A percentile compares a stretch with the other conserved stretches of the same genome.
Evolutionary conservation across 2,888 invertebrate species (phyloP).

Genomic region (Epinotia nisella): DNA sequence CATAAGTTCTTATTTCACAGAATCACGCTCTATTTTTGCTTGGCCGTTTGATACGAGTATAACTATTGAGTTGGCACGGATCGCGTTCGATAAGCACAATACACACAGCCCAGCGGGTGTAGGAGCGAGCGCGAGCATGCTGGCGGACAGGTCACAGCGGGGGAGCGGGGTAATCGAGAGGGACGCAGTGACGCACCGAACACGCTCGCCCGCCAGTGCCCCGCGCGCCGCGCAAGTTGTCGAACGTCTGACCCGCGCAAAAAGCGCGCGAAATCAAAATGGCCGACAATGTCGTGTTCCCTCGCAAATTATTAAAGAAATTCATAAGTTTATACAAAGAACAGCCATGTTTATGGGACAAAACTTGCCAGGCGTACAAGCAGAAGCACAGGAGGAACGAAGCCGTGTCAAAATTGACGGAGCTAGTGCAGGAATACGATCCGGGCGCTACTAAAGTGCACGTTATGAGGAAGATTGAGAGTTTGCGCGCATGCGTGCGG

Average conservation of each 20-base stretch:
- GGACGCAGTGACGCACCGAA: constrained; percentile 27
- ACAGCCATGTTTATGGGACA: constrained; percentile 70
- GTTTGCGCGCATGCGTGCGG: constrained; percentile 74
- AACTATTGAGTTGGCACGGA: neutral
- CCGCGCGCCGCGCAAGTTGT: constrained; percentile 71
- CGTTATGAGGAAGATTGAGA: constrained; percentile 75
- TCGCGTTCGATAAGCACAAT: constrained; percentile 23
- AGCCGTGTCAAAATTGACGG: constrained; percentile 68
- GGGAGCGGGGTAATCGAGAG: constrained; percentile 15
- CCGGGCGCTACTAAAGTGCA: constrained; percentile 72
- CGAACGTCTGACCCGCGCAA: constrained; percentile 55
- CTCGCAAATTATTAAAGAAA: constrained; percentile 67
- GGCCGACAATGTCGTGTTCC: constrained; percentile 67
- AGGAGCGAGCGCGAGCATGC: constrained; percentile 37
- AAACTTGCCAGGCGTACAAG: constrained; percentile 63
- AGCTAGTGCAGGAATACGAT: constrained; percentile 69
- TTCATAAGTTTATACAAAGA: constrained; percentile 70
- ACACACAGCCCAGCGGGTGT: constrained; percentile 33
- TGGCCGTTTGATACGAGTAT: neutral
- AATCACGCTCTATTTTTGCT: neutral
- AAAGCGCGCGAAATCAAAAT: constrained; percentile 52
- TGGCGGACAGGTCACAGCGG: constrained; percentile 35
- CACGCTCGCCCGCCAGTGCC: constrained; percentile 58
- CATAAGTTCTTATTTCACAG: neutral
- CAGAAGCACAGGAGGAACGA: constrained; percentile 67